A percentile compares a stretch with the other conserved stretches of the same genome.
Conservation (phyloP, 2,888 invertebrate genomes). For the Drosophila aldrichi region DNA sequence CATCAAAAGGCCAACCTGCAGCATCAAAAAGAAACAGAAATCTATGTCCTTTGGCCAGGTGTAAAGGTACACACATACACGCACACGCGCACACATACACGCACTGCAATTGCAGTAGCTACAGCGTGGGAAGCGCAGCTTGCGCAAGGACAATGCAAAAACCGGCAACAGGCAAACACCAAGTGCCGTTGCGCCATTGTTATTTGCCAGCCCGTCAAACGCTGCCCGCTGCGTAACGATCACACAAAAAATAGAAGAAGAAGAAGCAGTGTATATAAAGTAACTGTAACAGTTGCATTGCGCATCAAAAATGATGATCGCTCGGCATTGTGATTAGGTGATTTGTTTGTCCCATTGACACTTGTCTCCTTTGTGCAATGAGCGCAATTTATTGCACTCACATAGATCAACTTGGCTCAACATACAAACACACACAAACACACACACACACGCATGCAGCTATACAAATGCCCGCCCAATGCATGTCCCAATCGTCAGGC, state of each 20-base stretch:
- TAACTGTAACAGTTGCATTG: constrained; percentile 51
- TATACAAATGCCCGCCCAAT: constrained; percentile 62
- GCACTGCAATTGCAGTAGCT: constrained; percentile 7
- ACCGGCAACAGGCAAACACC: constrained; percentile 29
- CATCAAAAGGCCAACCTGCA: constrained; percentile 64
- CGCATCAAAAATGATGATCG: constrained; percentile 47
- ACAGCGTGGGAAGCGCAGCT: constrained; percentile 77
- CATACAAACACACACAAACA: not conserved
- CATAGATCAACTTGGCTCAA: constrained; percentile 28
- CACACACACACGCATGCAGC: not conserved
- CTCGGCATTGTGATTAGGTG: constrained; percentile 52
- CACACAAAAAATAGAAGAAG: constrained; percentile 11
- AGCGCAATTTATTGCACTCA: constrained; percentile 66
- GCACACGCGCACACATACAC: not conserved
- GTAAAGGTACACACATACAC: constrained; percentile 40
- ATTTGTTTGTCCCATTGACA: constrained; percentile 40
- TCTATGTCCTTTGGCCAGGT: constrained; percentile 63
- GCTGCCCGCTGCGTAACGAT: constrained; percentile 70
- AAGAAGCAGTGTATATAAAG: constrained; percentile 26
- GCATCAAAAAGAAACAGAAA: constrained; percentile 36
- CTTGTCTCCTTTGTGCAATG: constrained; percentile 56
- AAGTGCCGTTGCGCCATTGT: constrained; percentile 74
- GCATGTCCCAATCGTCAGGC: constrained; percentile 71
- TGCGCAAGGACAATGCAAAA: constrained; percentile 78
- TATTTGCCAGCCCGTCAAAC: constrained; percentile 5